Conservation (phyloP, 2,888 invertebrate species). For the Cecidostiba fungosa region DNA sequence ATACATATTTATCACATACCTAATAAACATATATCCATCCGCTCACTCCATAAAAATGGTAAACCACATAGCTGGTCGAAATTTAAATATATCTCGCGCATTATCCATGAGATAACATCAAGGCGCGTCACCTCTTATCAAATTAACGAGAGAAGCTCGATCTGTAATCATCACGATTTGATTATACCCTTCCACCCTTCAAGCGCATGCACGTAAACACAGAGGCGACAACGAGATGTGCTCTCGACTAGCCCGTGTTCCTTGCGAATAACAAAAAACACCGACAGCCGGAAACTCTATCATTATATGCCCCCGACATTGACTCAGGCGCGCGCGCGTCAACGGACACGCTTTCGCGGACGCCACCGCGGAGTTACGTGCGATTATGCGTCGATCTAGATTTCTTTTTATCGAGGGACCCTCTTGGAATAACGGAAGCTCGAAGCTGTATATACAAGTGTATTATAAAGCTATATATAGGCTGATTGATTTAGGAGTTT, state of each 20-base stretch:
- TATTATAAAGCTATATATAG: too few species aligned
- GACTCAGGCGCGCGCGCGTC: not conserved
- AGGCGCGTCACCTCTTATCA: not conserved
- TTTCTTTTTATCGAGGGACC: not conserved
- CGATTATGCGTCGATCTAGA: not conserved
- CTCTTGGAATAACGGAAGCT: not conserved
- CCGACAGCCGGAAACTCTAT: not conserved
- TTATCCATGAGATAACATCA: not conserved
- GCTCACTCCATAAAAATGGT: not conserved
- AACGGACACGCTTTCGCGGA: conserved; percentile 1
- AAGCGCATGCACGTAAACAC: too few species aligned
- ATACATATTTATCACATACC: not conserved
- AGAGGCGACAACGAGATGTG: not conserved
- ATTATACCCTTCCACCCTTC: not conserved
- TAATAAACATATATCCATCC: not conserved
- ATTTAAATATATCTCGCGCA: not conserved
- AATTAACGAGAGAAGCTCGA: not conserved
- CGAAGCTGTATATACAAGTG: too few species aligned
- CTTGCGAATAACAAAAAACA: not conserved
- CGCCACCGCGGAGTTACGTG: not conserved
- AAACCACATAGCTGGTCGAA: not conserved
- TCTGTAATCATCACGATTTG: not conserved
- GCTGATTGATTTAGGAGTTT: not conserved
- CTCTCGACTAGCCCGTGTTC: not conserved
- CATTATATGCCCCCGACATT: conserved; percentile 1